phyloP scores from a whole-genome alignment of 2,113 vertebrate species.

The Tetraodon nigroviridis region DNA sequence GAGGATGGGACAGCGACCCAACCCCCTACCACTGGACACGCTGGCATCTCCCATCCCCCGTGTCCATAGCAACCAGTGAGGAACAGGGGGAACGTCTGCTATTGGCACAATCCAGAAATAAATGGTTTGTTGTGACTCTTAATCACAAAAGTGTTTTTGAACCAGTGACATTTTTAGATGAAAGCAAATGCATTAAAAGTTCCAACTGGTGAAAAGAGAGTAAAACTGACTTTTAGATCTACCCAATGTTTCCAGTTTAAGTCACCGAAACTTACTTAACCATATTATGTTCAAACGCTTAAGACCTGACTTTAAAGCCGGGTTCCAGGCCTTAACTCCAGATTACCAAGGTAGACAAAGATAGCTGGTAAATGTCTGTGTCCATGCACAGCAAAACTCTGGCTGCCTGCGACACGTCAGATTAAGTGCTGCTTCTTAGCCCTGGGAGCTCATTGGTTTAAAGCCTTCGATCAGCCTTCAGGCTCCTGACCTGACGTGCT shows the following conservation, averaged over 20 bases:
- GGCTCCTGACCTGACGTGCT: conserved; percentile 5
- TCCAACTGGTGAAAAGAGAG: no score
- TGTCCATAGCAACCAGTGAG: conserved; percentile 39
- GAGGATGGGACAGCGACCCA: conserved; percentile 36
- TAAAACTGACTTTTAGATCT: neutral
- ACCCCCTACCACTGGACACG: conserved; percentile 37
- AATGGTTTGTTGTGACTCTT: no score
- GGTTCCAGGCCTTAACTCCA: conserved; percentile 33
- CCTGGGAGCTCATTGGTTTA: conserved; percentile 41
- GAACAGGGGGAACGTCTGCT: conserved; percentile 15
- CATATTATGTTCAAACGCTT: no score
- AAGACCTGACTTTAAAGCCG: no score
- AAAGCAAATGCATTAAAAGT: no score
- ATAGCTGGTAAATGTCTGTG: conserved; percentile 39
- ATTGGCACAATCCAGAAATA: neutral
- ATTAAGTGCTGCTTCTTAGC: conserved; percentile 47
- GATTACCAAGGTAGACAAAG: conserved; percentile 52
- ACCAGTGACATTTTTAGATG: no score
- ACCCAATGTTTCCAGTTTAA: no score
- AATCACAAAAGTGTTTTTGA: no score
- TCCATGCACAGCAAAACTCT: conserved; percentile 22
- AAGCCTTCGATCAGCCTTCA: conserved; percentile 12
- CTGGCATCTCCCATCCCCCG: conserved; percentile 32
- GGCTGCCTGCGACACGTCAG: conserved; percentile 28
- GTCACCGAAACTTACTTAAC: no score